phyloP scores from a whole-genome alignment of 2,888 invertebrate genomes.

The Caenorhabditis sp. region DNA sequence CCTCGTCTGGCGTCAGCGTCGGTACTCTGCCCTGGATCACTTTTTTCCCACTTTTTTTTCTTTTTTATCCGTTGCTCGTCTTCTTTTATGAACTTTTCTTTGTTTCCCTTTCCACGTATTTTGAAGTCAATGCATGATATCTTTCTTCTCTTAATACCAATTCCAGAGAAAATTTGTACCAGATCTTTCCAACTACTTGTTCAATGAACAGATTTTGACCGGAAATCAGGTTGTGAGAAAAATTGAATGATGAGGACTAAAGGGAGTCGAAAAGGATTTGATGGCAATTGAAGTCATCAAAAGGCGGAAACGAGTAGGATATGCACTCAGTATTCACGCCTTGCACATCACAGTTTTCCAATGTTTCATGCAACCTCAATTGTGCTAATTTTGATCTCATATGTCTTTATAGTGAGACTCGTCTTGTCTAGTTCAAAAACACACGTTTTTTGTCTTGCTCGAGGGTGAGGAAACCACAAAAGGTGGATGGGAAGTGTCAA shows the following conservation, averaged over 20 bases:
- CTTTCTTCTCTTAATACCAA: constrained; percentile 27
- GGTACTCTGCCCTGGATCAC: constrained; percentile 11
- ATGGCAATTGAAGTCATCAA: constrained; percentile 37
- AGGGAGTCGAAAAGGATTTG: constrained; percentile 28
- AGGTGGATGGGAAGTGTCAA: constrained; percentile 43
- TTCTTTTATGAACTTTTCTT: constrained; percentile 18
- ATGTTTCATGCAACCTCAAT: constrained; percentile 11
- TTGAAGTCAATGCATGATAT: neutral
- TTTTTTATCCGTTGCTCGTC: constrained; percentile 11
- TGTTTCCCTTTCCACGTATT: neutral
- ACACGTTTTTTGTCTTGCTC: constrained; percentile 12
- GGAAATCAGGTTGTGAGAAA: constrained; percentile 38
- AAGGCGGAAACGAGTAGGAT: constrained; percentile 26
- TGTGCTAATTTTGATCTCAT: constrained; percentile 13
- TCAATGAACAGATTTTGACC: constrained; percentile 31
- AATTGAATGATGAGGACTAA: constrained; percentile 5
- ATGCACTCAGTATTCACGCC: neutral
- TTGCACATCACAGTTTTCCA: neutral
- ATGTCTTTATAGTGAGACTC: neutral
- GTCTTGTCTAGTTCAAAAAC: neutral
- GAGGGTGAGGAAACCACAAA: constrained; percentile 28
- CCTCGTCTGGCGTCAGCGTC: too few relatives aligned
- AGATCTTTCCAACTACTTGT: constrained; percentile 3
- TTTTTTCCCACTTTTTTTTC: neutral
- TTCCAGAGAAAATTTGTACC: constrained; percentile 8